Conservation (phyloP, 2,113 vertebrate genomes). For the Chloropsis cyanopogon region DNA sequence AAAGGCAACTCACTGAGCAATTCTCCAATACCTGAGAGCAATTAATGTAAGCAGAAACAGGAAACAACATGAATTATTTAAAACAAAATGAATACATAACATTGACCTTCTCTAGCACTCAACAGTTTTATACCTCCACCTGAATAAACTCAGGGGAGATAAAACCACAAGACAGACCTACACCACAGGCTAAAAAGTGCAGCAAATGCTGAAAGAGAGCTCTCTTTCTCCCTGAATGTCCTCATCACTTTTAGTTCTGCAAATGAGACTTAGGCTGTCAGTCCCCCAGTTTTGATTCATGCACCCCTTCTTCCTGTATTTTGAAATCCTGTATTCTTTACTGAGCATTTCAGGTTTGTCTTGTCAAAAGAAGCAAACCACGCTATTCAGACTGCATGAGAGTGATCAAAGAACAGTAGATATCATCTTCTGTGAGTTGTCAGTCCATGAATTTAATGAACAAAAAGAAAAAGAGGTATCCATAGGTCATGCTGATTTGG, state of each 20-base stretch:
- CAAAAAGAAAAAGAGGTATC: neutral
- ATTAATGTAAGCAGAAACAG: conserved; percentile 73
- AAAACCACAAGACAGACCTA: neutral
- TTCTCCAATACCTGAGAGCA: conserved; percentile 74
- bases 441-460: neutral
- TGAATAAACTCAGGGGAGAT: conserved; percentile 58
- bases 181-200: neutral
- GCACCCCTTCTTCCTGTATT: neutral
- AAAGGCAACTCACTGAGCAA: conserved; percentile 61
- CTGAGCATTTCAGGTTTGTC: neutral
- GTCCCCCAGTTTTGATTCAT: fast-evolving
- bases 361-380: neutral
- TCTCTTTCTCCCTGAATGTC: neutral
- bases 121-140: conserved; percentile 52
- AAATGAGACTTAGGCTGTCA: neutral
- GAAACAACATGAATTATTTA: conserved; percentile 77
- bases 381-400: neutral
- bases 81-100: conserved; percentile 75
- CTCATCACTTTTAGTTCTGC: neutral
- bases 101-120: conserved; percentile 66
- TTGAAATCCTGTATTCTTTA: neutral
- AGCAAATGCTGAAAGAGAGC: neutral
- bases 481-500: neutral
- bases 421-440: neutral
- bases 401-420: neutral